phyloP scores from a whole-genome alignment of 2,888 invertebrate genomes.

The Conus canariensis region DNA sequence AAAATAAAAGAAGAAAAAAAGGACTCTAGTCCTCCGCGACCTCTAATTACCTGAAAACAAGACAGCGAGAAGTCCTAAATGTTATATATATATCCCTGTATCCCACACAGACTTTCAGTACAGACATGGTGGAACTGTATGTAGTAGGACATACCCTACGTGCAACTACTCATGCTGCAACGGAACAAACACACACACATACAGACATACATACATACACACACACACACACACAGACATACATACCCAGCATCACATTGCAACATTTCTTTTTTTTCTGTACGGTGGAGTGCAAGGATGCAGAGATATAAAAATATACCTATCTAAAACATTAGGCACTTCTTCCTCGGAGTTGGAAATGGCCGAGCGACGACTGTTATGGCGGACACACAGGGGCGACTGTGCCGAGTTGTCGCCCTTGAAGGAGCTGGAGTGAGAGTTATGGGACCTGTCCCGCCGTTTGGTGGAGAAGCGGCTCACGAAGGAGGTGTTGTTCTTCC shows the following conservation, averaged over 20 bases:
- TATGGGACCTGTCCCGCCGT: slow-evolving; percentile 67
- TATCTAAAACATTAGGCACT: slow-evolving; percentile 68
- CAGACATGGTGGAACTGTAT: no score
- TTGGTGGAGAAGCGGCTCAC: slow-evolving; percentile 89
- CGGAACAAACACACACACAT: neutral
- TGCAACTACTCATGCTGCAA: neutral
- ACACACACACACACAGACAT: slow-evolving; percentile 17
- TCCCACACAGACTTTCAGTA: no score
- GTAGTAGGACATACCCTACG: no score
- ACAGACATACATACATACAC: slow-evolving; percentile 21
- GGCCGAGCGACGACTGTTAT: slow-evolving; percentile 57
- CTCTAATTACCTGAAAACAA: no score
- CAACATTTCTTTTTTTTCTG: neutral
- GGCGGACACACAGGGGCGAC: slow-evolving; percentile 66
- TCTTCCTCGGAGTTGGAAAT: slow-evolving; percentile 59
- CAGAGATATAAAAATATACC: slow-evolving; percentile 54
- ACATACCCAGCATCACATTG: neutral
- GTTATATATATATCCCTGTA: no score
- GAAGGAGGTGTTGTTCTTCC: slow-evolving; percentile 96
- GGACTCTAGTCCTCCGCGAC: no score
- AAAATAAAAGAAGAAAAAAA: no score
- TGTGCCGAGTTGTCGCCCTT: slow-evolving; percentile 59
- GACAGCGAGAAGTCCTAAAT: no score
- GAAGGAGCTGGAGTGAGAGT: slow-evolving; percentile 50
- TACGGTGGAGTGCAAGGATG: neutral